phyloP scores from a whole-genome alignment of 2,888 invertebrate species.

The Megastigmus dorsalis region DNA sequence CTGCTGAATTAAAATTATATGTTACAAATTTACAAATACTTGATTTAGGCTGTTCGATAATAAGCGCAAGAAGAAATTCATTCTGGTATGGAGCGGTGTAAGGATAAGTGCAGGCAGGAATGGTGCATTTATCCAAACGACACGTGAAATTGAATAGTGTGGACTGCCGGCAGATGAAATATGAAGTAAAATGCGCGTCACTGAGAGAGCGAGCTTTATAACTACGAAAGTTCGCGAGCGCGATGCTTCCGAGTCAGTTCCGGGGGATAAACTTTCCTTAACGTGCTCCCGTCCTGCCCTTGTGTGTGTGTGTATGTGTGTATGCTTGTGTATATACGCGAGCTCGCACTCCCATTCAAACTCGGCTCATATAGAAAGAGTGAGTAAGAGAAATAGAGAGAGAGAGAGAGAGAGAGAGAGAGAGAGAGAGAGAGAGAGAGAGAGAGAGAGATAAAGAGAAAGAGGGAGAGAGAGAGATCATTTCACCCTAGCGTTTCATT shows the following conservation, averaged over 20 bases:
- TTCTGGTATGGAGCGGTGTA: too few relatives aligned
- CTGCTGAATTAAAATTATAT: too few relatives aligned
- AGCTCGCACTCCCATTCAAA: constrained; percentile 1
- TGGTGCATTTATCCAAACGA: too few relatives aligned
- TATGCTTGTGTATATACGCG: background rate
- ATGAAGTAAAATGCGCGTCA: constrained; percentile 25
- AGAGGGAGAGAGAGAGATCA: constrained; percentile 54
- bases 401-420: too few relatives aligned
- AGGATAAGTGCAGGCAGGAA: too few relatives aligned
- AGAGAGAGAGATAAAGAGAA: constrained; percentile 47
- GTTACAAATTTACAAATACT: too few relatives aligned
- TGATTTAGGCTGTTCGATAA: too few relatives aligned
- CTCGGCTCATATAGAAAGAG: constrained; percentile 41
- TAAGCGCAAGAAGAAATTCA: too few relatives aligned
- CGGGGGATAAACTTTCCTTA: constrained; percentile 15
- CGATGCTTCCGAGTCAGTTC: background rate
- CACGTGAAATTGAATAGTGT: constrained; percentile 32
- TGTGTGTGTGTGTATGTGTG: too few relatives aligned
- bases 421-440: constrained; percentile 55
- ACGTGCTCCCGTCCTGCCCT: too few relatives aligned
- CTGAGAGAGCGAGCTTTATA: constrained; percentile 9
- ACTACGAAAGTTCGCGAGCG: constrained; percentile 41
- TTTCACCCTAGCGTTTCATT: constrained; percentile 9
- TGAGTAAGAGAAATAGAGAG: constrained; percentile 47
- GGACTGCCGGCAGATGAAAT: constrained; percentile 31